phyloP scores from a whole-genome alignment of 92 coral and sea anemone species.

The Meandrina meandrites region DNA sequence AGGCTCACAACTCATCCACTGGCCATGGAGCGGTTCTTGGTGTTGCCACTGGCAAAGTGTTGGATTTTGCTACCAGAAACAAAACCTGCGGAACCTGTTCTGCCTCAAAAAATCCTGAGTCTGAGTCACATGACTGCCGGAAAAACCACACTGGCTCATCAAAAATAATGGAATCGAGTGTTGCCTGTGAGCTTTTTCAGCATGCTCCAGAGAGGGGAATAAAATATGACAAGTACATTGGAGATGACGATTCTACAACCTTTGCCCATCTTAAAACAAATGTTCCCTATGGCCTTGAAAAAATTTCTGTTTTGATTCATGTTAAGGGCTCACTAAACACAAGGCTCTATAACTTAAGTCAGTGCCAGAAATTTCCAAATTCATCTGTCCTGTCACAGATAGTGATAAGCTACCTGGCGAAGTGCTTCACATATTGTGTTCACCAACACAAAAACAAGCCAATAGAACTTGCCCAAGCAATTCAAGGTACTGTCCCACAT shows the following conservation, averaged over 20 bases:
- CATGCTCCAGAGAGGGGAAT: conserved; percentile 21
- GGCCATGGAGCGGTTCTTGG: too few relatives aligned
- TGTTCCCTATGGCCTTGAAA: too few relatives aligned
- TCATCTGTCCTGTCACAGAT: conserved; percentile 38
- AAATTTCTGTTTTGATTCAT: too few relatives aligned
- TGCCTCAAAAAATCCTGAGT: conserved; percentile 3
- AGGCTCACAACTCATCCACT: too few relatives aligned
- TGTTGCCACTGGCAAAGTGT: too few relatives aligned
- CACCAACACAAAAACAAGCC: too few relatives aligned
- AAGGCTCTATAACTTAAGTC: conserved; percentile 37
- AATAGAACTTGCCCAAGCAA: too few relatives aligned
- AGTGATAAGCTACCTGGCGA: conserved; percentile 26
- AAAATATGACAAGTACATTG: conserved; percentile 25
- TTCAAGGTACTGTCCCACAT: too few relatives aligned
- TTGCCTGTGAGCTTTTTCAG: conserved; percentile 34
- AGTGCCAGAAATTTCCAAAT: conserved; percentile 20
- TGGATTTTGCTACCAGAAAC: too few relatives aligned
- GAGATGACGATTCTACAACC: conserved; percentile 53
- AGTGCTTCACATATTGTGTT: too few relatives aligned
- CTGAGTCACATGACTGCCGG: conserved; percentile 42
- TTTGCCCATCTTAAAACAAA: too few relatives aligned
- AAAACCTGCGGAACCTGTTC: conserved; percentile 40
- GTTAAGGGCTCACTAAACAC: too few relatives aligned
- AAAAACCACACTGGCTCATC: conserved; percentile 42
- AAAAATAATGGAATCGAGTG: conserved; percentile 45